A percentile compares a stretch with the other conserved stretches of the same genome.
Evolutionary conservation across 1,140 invertebrate genomes (phyloP).

Genomic region (Caenorhabditis latens): DNA sequence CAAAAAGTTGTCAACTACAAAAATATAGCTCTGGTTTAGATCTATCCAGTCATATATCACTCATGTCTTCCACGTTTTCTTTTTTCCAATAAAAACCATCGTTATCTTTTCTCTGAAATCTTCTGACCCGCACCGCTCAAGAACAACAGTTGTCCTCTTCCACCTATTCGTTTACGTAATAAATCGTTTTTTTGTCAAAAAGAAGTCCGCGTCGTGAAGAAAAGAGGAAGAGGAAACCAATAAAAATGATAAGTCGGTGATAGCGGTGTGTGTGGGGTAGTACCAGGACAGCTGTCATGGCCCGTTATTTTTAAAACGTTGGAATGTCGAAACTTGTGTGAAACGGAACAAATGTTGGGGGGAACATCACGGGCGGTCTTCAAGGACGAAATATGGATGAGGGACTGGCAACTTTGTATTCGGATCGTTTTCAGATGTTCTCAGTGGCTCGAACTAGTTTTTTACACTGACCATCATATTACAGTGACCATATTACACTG

Average conservation of each 20-base stretch:
- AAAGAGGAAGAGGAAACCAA: background rate
- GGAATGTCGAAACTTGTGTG: conserved; percentile 1
- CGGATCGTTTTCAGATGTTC: no score
- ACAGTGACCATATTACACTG: no score
- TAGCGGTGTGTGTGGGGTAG: conserved; percentile 24
- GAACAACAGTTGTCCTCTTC: conserved; percentile 35
- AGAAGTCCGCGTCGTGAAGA: conserved; percentile 8
- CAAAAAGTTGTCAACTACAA: no score
- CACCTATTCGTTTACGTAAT: conserved; percentile 27
- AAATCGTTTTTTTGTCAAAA: conserved; percentile 50
- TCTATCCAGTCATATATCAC: no score
- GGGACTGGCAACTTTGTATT: no score
- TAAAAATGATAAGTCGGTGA: conserved; percentile 54
- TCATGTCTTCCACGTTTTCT: no score
- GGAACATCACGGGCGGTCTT: no score
- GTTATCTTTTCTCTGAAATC: background rate
- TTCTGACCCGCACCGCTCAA: background rate
- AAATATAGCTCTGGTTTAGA: no score
- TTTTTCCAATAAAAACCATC: background rate
- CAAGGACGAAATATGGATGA: no score
- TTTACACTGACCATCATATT: no score
- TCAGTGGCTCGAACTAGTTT: no score
- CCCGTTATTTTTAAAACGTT: background rate
- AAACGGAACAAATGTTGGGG: background rate
- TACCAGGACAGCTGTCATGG: conserved; percentile 32